Conservation (phyloP, 37 sponge, comb jelly and placozoan genomes). For the Cliona cf. orientalis region DNA sequence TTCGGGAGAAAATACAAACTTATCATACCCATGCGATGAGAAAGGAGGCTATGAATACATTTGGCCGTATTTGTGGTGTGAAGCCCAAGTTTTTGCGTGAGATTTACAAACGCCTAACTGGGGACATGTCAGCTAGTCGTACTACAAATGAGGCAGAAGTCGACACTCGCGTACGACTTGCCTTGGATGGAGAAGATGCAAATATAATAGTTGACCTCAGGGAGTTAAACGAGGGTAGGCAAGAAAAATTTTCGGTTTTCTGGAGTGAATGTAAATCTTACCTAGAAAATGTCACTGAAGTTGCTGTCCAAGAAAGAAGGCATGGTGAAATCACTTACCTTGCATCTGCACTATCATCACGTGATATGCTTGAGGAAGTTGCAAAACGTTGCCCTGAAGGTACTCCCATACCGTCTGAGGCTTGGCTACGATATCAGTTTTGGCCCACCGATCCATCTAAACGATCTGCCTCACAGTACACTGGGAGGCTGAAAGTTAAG, state of each 20-base stretch:
- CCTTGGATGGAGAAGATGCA: slow-evolving; percentile 13
- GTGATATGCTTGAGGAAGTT: slow-evolving; percentile 27
- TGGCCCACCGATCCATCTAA: slow-evolving; percentile 17
- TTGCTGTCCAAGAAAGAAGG: slow-evolving; percentile 28
- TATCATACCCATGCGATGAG: slow-evolving; percentile 19
- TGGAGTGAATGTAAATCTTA: background rate
- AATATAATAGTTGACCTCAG: slow-evolving; percentile 17
- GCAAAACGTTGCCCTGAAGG: background rate
- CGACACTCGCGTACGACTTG: slow-evolving; percentile 9
- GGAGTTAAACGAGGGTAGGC: slow-evolving; percentile 7
- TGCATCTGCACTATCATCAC: slow-evolving; percentile 7
- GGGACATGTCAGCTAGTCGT: slow-evolving; percentile 23
- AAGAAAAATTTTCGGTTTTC: background rate
- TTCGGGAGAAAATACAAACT: background rate
- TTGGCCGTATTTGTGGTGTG: background rate
- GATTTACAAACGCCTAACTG: slow-evolving; percentile 8
- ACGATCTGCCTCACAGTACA: background rate
- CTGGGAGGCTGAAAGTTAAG: slow-evolving; percentile 20
- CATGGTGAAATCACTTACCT: slow-evolving; percentile 13
- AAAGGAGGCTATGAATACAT: background rate
- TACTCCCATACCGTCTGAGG: slow-evolving; percentile 26
- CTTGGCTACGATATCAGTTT: slow-evolving; percentile 27
- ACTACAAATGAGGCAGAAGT: slow-evolving; percentile 6
- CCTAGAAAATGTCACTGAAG: slow-evolving; percentile 1
- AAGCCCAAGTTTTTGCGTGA: slow-evolving; percentile 5